A percentile compares a stretch with the other conserved stretches of the same genome.
phyloP scores from a whole-genome alignment of 2,888 invertebrate species.

The Chymomyza fuscimana region DNA sequence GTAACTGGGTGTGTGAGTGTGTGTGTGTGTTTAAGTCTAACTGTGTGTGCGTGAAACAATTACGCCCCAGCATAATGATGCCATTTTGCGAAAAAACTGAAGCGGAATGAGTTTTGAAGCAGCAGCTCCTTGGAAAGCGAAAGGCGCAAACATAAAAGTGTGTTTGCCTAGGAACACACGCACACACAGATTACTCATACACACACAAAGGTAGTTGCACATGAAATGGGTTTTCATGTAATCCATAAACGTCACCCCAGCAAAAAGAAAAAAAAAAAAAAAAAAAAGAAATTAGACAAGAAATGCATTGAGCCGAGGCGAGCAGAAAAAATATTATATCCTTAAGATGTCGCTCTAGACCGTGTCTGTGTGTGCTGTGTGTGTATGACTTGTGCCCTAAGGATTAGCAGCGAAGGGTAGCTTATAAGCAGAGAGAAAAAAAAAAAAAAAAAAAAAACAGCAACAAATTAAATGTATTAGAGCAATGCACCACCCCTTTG shows the following conservation, averaged over 20 bases:
- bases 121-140: constrained; percentile 26
- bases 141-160: constrained; percentile 11
- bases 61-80: constrained; percentile 71
- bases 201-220: constrained; percentile 26
- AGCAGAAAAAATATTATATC: constrained; percentile 58
- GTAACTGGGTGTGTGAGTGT: neutral
- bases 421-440: constrained; percentile 32
- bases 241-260: constrained; percentile 75
- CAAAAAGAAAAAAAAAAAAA: constrained; percentile 46
- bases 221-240: constrained; percentile 64
- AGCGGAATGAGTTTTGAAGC: constrained; percentile 1
- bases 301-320: constrained; percentile 45
- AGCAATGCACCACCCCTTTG: constrained; percentile 58
- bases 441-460: constrained; percentile 46
- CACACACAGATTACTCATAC: constrained; percentile 9
- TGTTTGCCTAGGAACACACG: constrained; percentile 16
- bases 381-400: constrained; percentile 59
- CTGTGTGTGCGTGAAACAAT: constrained; percentile 53
- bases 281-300: constrained; percentile 40
- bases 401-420: constrained; percentile 59
- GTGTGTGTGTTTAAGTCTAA: constrained; percentile 13
- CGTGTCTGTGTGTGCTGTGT: constrained; percentile 14
- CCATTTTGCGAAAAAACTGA: constrained; percentile 53
- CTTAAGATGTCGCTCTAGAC: constrained; percentile 4
- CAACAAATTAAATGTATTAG: constrained; percentile 72